Base-by-base conservation (phyloP, 2,888 invertebrate genomes). In the Melanchra persicariae region DNA sequence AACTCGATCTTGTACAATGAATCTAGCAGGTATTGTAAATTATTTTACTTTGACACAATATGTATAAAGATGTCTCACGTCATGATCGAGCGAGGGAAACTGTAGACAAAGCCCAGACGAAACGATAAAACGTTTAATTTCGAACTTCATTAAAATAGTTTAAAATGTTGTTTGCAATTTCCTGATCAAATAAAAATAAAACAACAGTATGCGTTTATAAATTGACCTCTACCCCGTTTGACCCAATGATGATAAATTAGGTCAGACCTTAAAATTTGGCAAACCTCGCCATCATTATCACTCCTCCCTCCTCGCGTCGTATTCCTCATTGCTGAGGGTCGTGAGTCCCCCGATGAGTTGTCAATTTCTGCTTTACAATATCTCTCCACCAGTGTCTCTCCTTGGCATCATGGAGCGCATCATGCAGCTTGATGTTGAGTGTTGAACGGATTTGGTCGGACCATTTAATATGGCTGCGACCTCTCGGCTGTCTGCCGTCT, bases 271-370 rank as follows among this genome's bases (percentile, higher is more conserved):
- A 12, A 8, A 43, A 26, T 22, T 22, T 19, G 19, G 37, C 47
- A 61, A 12, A 10, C 63, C 57, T 58, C 34, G 26, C 51, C 26
- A 51, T n/a, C 22, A 69, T 40, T 78, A n/a, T n/a, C n/a, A n/a
- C n/a, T n/a, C n/a, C n/a, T n/a, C n/a, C n/a, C n/a, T n/a, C n/a
- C n/a, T n/a, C n/a, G n/a, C n/a, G n/a, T n/a, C n/a, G n/a, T n/a
- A n/a, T n/a, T n/a, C n/a, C n/a, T n/a, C n/a, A n/a, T n/a, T n/a
- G n/a, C n/a, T n/a, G n/a, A n/a, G n/a, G n/a, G n/a, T n/a, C n/a
- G n/a, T n/a, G n/a, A n/a, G n/a, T n/a, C n/a, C n/a, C n/a, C n/a
- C n/a, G n/a, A n/a, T n/a, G n/a, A n/a, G n/a, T n/a, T n/a, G n/a
- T n/a, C n/a, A n/a, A n/a, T n/a, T n/a, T n/a, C n/a, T n/a, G n/a